Conservation (phyloP, 2,888 invertebrate genomes). For the Keiferia lycopersicella region DNA sequence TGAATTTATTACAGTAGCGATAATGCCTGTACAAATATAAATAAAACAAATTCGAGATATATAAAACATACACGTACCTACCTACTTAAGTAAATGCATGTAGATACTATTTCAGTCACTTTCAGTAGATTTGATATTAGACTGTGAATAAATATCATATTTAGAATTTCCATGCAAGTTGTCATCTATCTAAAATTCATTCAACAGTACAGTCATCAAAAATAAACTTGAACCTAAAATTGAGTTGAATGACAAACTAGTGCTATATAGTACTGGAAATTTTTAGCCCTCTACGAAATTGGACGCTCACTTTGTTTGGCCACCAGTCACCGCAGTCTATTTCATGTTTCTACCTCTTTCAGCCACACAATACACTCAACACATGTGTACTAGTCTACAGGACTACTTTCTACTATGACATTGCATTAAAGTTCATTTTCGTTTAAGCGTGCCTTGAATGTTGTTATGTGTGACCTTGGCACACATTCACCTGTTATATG, state of each 20-base stretch:
- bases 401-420: background rate
- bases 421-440: constrained; percentile 6
- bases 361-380: background rate
- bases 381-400: background rate
- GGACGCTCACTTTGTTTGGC: background rate
- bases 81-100: no score
- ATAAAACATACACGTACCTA: no score
- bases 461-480: constrained; percentile 43
- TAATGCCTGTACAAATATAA: background rate
- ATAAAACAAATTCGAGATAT: background rate
- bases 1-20: background rate
- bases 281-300: background rate
- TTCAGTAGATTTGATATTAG: no score
- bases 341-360: background rate
- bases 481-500: constrained; percentile 40
- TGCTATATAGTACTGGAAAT: background rate
- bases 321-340: background rate
- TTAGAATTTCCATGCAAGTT: no score
- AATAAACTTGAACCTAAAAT: no score
- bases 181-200: no score
- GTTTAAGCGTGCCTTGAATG: constrained; percentile 9
- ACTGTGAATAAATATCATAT: no score
- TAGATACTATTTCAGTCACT: no score
- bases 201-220: no score
- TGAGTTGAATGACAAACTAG: background rate